Conservation (phyloP, 2,888 invertebrate species). For the Heliothis peltigera region DNA sequence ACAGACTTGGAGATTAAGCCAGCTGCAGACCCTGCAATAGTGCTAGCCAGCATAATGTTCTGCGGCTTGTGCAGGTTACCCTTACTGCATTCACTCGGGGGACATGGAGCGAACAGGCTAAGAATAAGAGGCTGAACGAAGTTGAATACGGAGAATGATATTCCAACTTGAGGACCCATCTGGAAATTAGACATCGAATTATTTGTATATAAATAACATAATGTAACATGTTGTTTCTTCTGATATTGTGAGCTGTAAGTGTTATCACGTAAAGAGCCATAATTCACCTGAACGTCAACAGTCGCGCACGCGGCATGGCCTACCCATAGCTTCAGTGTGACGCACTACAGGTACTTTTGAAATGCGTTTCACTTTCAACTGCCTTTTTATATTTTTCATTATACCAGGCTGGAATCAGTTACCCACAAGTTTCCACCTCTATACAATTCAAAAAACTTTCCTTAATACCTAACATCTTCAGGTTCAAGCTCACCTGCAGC, state of each 20-base stretch:
- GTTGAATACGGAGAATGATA: slow-evolving; percentile 80
- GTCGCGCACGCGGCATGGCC: too few relatives aligned
- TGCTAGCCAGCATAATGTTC: slow-evolving; percentile 76
- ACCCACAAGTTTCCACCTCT: background rate
- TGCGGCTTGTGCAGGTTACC: slow-evolving; percentile 65
- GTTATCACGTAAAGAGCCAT: too few relatives aligned
- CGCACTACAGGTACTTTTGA: too few relatives aligned
- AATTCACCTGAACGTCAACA: too few relatives aligned
- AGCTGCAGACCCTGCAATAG: slow-evolving; percentile 91
- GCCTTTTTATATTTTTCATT: too few relatives aligned
- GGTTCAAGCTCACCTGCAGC: slow-evolving; percentile 70
- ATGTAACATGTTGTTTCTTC: too few relatives aligned
- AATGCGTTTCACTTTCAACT: too few relatives aligned
- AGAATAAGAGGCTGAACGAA: slow-evolving; percentile 72
- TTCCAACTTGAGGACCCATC: slow-evolving; percentile 83
- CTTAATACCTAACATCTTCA: background rate
- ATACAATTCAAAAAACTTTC: background rate
- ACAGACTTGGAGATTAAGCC: slow-evolving; percentile 94
- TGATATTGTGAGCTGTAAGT: too few relatives aligned
- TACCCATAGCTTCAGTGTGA: too few relatives aligned
- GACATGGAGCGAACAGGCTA: slow-evolving; percentile 53
- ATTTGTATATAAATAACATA: too few relatives aligned
- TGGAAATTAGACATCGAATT: slow-evolving; percentile 56
- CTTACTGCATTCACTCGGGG: slow-evolving; percentile 26
- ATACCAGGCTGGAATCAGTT: background rate